Evolutionary conservation across 2,797 vertebrate genomes (phyloP), one percentile per base, ranked within the genome.

Genomic region (Chloroceryle inda): DNA sequence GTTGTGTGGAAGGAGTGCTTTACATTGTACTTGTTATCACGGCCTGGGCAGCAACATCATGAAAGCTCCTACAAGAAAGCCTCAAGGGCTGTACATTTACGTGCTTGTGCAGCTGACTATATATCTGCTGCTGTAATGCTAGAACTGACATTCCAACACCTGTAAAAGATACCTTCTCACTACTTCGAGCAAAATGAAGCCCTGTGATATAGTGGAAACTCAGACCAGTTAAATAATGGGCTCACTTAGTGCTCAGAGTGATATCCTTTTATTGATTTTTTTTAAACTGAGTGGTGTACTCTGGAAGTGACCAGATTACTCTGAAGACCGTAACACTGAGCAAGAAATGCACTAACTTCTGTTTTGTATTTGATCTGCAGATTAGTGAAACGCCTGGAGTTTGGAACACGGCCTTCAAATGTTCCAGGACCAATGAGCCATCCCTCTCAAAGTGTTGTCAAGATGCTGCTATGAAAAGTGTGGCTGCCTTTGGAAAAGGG

Each of bases 381-480:
- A 97, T 98, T 99, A 98, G 98, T 98, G 82, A 99, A 99, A 95
- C 98, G 99, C 93, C 97, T 99, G 97, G 99, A 99, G 79, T 99
- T 99, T 92, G 99, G 98, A 92, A 96, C 98, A 14, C 97, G 97
- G 42, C 95, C 98, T 62, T 96, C 98, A 2, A 98, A 97, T 89
- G 85, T 96, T 13, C 49, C 98, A 1, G 97, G 98, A 21, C 97
- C 98, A 7, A 88, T 97, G 10, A 94, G 97, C 83, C 98, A 98
- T 53, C 98, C 99, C 45, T 98, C 99, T 10, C 99, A 98, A 89
- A 99, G 98, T 67, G 99, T 99, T 45, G 99, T 99, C 92, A 99
- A 99, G 98, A 99, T 99, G 97, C 98, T 99, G 92, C 98, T 99
- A 88, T 99, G 98, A 99, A 95, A 97, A 85, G 24, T 11, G 55